Evolutionary conservation across 2,113 vertebrate genomes (phyloP).

Genomic region (Salvelinus namaycush): DNA sequence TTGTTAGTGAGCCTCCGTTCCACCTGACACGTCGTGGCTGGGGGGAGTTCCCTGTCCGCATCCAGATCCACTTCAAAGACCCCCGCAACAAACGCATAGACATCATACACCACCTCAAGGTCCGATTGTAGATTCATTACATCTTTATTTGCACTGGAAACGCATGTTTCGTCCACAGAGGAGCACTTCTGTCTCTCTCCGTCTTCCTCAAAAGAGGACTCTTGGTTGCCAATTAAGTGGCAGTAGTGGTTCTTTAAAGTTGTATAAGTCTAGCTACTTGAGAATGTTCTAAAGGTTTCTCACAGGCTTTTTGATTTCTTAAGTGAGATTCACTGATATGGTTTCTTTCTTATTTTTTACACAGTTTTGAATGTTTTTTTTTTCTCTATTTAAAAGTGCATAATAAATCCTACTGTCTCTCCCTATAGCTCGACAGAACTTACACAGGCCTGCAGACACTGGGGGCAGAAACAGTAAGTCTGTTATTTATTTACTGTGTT

Average conservation of each 20-base stretch:
- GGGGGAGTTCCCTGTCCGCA: constrained; percentile 97
- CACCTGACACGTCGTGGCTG: constrained; percentile 96
- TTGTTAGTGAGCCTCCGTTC: constrained; percentile 91
- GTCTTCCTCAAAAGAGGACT: not conserved
- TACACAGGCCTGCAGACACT: constrained; percentile 98
- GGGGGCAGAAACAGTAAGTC: constrained; percentile 93
- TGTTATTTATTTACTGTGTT: not conserved
- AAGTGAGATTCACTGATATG: no score
- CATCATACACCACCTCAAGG: constrained; percentile 98
- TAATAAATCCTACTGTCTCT: not conserved
- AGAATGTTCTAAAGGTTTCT: not conserved
- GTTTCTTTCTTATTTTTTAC: not conserved
- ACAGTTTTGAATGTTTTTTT: not conserved
- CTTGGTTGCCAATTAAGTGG: not conserved
- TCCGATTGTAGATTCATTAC: constrained; percentile 57
- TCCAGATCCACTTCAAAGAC: constrained; percentile 99
- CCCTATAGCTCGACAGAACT: constrained; percentile 90
- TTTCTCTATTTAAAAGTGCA: not conserved
- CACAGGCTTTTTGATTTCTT: not conserved
- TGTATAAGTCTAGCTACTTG: not conserved
- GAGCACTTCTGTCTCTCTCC: not conserved
- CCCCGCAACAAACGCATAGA: constrained; percentile 97
- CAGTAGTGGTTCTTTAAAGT: not conserved
- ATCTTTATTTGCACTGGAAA: not conserved
- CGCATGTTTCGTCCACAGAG: not conserved